These are phyloP conservation scores for Vespertilio murinus DNA, from an alignment of 2,797 vertebrate species.

Conservation along the genomic window DNA sequence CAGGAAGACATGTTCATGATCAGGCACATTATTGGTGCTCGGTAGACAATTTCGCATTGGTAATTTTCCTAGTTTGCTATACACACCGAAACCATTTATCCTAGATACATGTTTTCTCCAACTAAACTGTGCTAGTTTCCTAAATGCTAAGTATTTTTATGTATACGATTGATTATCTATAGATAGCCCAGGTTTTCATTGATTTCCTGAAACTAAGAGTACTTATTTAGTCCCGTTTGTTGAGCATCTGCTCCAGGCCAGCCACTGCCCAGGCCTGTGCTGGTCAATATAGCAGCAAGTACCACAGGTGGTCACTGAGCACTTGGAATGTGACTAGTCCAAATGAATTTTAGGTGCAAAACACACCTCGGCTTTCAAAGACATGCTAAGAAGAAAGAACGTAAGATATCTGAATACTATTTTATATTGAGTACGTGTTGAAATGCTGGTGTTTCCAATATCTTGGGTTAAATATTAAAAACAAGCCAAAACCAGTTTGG, in stretches of 20 bases:
- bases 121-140: background rate
- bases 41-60: background rate
- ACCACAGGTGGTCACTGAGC: background rate
- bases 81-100: background rate
- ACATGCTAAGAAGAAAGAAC: background rate
- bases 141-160: constrained; percentile 21
- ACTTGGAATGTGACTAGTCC: background rate
- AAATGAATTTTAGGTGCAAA: background rate
- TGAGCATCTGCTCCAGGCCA: background rate
- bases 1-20: background rate
- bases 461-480: constrained; percentile 34
- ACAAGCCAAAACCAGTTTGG: no score
- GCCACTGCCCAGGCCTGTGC: background rate
- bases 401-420: background rate
- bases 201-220: constrained; percentile 35
- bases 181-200: constrained; percentile 42
- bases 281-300: background rate
- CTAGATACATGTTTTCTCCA: background rate
- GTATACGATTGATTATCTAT: background rate
- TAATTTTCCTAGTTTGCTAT: background rate
- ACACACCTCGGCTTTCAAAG: background rate
- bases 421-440: constrained; percentile 10
- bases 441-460: background rate
- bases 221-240: background rate
- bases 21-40: background rate